Evolutionary conservation across 23 tunicate genomes (phyloP).

Genomic region (Ciona savignyi): DNA sequence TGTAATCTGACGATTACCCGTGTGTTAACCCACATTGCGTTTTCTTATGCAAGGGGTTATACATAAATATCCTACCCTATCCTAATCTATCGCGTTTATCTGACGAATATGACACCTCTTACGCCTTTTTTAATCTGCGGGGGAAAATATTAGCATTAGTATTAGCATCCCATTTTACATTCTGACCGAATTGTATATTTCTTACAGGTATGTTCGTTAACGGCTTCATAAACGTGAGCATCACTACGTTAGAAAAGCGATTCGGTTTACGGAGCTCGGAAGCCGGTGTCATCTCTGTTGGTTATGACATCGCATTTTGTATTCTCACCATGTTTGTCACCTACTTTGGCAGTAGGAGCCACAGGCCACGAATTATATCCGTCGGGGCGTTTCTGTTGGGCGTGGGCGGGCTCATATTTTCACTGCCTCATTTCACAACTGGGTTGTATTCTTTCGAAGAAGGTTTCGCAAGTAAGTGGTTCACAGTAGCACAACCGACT

Average conservation of each 20-base stretch:
- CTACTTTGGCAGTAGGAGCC: constrained; percentile 50
- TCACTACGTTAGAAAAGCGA: constrained; percentile 83
- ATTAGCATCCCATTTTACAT: no score
- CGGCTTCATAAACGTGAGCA: constrained; percentile 90
- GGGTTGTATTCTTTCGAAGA: constrained; percentile 33
- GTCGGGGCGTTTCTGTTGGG: constrained; percentile 64
- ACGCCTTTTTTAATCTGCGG: no score
- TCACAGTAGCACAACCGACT: not conserved
- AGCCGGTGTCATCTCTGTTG: constrained; percentile 73
- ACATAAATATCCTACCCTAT: no score
- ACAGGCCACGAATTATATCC: constrained; percentile 59
- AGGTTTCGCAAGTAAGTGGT: constrained; percentile 21
- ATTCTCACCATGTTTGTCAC: constrained; percentile 80
- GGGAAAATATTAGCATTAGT: no score
- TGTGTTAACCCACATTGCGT: no score
- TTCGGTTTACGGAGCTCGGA: constrained; percentile 85
- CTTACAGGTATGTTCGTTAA: constrained; percentile 88
- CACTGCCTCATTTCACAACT: constrained; percentile 88
- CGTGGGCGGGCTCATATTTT: constrained; percentile 56
- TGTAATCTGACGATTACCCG: no score
- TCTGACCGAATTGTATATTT: no score
- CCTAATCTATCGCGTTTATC: no score
- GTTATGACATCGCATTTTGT: constrained; percentile 96
- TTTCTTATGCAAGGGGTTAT: no score
- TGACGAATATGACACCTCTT: no score